phyloP scores from a whole-genome alignment of 2,113 vertebrate genomes.

The Cottus gobio region DNA sequence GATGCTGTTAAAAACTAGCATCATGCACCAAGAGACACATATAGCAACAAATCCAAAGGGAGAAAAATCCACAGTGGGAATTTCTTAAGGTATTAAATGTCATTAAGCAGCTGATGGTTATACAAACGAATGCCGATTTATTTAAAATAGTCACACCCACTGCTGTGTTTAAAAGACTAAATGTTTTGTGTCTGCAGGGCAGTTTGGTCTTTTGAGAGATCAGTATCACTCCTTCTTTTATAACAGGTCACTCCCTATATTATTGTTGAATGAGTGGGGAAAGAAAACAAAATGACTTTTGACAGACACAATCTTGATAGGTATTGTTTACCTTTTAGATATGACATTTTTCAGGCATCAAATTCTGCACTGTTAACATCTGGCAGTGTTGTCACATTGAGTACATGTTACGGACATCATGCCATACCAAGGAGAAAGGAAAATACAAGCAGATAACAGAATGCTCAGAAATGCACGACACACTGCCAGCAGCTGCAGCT shows the following conservation, averaged over 20 bases:
- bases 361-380: constrained; percentile 21
- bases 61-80: constrained; percentile 8
- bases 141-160: not conserved
- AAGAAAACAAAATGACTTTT: not conserved
- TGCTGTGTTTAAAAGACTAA: not conserved
- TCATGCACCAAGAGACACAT: not conserved
- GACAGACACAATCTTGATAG: not conserved
- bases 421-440: not conserved
- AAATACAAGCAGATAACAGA: constrained; percentile 7
- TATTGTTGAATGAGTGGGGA: not conserved
- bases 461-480: constrained; percentile 19
- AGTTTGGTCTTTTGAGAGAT: not conserved
- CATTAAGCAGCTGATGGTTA: not conserved
- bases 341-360: not conserved
- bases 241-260: not conserved
- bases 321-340: constrained; percentile 15
- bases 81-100: not conserved
- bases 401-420: not conserved
- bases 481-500: constrained; percentile 31
- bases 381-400: constrained; percentile 13
- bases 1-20: constrained; percentile 1
- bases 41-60: not conserved
- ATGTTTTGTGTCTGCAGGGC: not conserved
- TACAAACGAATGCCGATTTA: not conserved
- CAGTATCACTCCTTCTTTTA: not conserved